Evolutionary conservation across 2,888 invertebrate genomes (phyloP).

Genomic region (Callimorpha dominula): DNA sequence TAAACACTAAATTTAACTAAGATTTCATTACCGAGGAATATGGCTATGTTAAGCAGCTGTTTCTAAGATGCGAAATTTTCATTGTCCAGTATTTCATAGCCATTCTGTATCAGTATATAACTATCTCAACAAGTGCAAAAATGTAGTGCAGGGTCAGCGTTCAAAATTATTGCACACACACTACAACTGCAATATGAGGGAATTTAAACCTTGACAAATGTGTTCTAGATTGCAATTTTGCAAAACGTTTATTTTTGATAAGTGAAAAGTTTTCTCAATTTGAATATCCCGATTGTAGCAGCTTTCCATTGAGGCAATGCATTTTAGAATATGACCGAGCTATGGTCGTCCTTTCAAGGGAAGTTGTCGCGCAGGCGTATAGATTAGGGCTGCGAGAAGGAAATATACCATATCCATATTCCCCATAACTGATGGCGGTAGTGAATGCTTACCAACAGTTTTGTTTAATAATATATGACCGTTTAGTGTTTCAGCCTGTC

Average conservation of each 20-base stretch:
- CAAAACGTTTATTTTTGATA: constrained; percentile 21
- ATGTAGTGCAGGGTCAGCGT: constrained; percentile 38
- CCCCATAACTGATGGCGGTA: neutral
- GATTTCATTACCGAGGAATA: constrained; percentile 32
- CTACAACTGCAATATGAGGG: constrained; percentile 12
- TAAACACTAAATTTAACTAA: constrained; percentile 30
- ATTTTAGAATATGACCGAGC: constrained; percentile 54
- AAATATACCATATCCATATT: constrained; percentile 17
- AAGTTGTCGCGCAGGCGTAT: constrained; percentile 62
- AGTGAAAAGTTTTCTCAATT: constrained; percentile 46
- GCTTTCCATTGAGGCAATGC: constrained; percentile 40
- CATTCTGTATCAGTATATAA: constrained; percentile 15
- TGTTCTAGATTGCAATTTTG: constrained; percentile 28
- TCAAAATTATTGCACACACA: constrained; percentile 40
- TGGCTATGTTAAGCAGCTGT: constrained; percentile 28
- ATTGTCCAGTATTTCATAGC: constrained; percentile 23
- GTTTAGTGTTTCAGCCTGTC: neutral
- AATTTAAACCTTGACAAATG: constrained; percentile 29
- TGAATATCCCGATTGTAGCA: constrained; percentile 55
- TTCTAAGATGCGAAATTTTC: constrained; percentile 32
- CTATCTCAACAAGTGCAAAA: constrained; percentile 24
- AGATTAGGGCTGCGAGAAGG: constrained; percentile 21
- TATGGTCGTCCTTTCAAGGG: constrained; percentile 55
- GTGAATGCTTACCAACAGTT: neutral
- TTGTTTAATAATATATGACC: neutral